Evolutionary conservation across 2,888 invertebrate species (phyloP), one percentile per base, ranked within the genome.

Genomic region (Aporophyla nigra): DNA sequence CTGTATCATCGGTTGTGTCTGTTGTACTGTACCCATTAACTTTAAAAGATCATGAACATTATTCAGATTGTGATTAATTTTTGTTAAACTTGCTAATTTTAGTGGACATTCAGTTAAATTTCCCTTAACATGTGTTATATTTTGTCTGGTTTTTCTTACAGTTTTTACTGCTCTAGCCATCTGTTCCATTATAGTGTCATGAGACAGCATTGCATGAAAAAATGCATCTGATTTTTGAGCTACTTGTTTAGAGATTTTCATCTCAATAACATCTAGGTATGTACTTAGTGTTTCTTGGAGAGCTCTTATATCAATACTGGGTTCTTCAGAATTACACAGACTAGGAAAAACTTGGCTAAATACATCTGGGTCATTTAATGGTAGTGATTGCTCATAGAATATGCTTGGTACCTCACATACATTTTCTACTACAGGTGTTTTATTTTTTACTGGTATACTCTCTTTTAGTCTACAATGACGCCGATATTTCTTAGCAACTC

Each of bases 1-100:
- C 93, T 99, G 99, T 90, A 99, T 98, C 94, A 99, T 99, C 1
- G 99, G 99, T 93, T 99, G 99, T 27, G 99, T 99, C 96, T 99
- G 99, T 93, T 99, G 98, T 14, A 99, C 99, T 6, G 99, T 99
- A 12, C 98, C 98, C 98, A 99, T 99, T 76, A 99, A 95, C 92
- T 99, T 99, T 65, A 99, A 95, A 89, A 98, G 97, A 87, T 98
- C 98, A 90, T 98, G 96, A 4, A 98, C 97, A 91, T 97, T 95
- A 68, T 97, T 95, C 76, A 98, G 97, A 92, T 98, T 98, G 62
- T 97, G 96, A 83, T 97, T 97, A 2, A 97, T 97, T 90, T 97
- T 97, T 46, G 98, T 98, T 80, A 97, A 96, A 59, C 97, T 98
- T 87, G 99, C 97, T 87, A 99, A 97, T 88, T 98, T 97, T 83